phyloP scores from a whole-genome alignment of 1,140 invertebrate genomes.

The Ips nitidus region DNA sequence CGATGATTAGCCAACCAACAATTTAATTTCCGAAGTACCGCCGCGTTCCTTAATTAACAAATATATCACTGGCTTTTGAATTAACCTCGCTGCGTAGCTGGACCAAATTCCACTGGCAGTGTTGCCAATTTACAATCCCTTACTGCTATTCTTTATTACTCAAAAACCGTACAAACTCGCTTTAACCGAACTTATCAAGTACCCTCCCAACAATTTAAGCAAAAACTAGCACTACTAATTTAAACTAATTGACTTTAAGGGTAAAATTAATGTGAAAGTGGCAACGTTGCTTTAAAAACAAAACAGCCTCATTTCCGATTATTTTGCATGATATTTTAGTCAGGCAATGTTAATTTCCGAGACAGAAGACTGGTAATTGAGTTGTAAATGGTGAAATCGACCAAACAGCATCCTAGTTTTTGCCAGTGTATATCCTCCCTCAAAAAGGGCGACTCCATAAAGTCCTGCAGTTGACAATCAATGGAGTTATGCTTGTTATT shows the following conservation, averaged over 20 bases:
- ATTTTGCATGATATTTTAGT: slow-evolving; percentile 43
- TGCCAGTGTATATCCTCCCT: too few species aligned
- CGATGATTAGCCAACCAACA: slow-evolving; percentile 38
- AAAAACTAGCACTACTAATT: background rate
- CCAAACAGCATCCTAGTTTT: background rate
- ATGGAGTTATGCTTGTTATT: slow-evolving; percentile 36
- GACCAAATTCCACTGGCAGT: background rate
- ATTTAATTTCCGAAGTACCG: slow-evolving; percentile 46
- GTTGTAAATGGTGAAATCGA: background rate
- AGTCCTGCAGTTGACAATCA: slow-evolving; percentile 31
- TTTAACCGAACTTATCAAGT: background rate
- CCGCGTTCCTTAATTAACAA: slow-evolving; percentile 46
- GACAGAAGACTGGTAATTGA: slow-evolving; percentile 33
- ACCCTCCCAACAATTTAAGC: too few species aligned
- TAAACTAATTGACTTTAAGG: background rate
- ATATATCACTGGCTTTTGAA: slow-evolving; percentile 39
- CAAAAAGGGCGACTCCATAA: background rate
- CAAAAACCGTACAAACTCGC: background rate
- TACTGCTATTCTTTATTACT: background rate
- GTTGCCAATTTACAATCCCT: background rate
- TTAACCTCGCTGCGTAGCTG: too few species aligned
- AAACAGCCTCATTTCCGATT: slow-evolving; percentile 36
- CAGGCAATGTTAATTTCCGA: slow-evolving; percentile 49
- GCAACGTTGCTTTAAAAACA: slow-evolving; percentile 1
- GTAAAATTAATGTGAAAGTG: background rate